These are phyloP conservation scores for Platycercus adscitus DNA, from an alignment of 2,113 vertebrate genomes.

Conservation along the genomic window DNA sequence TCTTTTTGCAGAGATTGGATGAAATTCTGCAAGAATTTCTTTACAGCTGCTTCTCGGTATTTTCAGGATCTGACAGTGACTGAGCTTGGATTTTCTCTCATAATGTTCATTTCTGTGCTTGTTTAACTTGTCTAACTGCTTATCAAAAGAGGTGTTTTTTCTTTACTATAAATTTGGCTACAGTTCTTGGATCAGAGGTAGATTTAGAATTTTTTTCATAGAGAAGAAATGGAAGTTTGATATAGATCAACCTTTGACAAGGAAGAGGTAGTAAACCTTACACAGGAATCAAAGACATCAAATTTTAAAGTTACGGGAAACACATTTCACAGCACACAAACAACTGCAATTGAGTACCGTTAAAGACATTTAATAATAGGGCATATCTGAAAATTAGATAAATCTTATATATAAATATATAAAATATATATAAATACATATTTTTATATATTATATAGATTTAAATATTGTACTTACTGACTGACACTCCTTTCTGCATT, in stretches of 20 bases:
- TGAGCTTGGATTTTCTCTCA: background rate
- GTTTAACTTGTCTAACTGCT: background rate
- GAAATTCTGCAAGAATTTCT: background rate
- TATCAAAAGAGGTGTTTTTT: background rate
- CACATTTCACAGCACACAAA: background rate
- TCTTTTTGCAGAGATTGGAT: background rate
- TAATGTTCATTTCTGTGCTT: background rate
- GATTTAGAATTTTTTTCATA: background rate
- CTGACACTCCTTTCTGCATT: background rate
- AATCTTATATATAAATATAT: background rate
- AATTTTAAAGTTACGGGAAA: background rate
- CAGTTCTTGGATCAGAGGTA: background rate
- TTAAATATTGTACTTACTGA: background rate
- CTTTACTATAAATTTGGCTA: background rate
- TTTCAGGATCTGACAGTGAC: background rate
- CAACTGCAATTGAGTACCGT: background rate
- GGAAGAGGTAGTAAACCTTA: background rate
- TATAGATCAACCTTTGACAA: background rate
- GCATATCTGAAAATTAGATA: background rate
- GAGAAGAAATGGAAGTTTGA: background rate
- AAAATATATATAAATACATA: background rate
- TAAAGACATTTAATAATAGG: background rate
- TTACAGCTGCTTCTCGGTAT: background rate
- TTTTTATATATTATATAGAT: background rate
- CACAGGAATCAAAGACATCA: background rate